phyloP scores from a whole-genome alignment of 53 echinoderm and acorn worm genomes.

The Arbacia lixula region DNA sequence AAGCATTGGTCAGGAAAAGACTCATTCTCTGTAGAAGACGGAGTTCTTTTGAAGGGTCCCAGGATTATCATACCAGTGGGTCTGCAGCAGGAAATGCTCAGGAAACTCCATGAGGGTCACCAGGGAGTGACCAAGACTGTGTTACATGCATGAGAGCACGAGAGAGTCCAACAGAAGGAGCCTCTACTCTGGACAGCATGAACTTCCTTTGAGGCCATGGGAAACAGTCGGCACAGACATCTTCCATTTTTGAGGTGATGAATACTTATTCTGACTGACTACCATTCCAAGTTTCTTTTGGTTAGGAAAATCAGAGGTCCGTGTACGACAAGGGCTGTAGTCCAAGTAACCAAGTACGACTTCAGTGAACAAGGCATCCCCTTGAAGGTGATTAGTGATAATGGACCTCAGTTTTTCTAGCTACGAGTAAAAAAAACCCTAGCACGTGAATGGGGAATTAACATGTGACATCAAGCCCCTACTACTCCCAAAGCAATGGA shows the following conservation, averaged over 20 bases:
- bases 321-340: constrained; percentile 35
- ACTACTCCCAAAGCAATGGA: constrained; percentile 59
- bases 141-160: constrained; percentile 44
- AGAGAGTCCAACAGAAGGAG: constrained; percentile 28
- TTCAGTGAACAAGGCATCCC: constrained; percentile 59
- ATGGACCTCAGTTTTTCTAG: constrained; percentile 56
- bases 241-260: constrained; percentile 3
- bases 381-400: constrained; percentile 49
- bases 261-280: constrained; percentile 37
- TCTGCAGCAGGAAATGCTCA: constrained; percentile 31
- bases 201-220: constrained; percentile 46
- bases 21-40: constrained; percentile 50
- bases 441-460: constrained; percentile 47
- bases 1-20: constrained; percentile 48
- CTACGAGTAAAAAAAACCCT: constrained; percentile 37
- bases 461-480: constrained; percentile 58
- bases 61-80: constrained; percentile 43
- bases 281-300: constrained; percentile 60
- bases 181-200: constrained; percentile 59
- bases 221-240: constrained; percentile 53
- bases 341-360: constrained; percentile 14
- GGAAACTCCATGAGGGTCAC: constrained; percentile 49
- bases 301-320: constrained; percentile 44
- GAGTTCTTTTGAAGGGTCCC: constrained; percentile 49
- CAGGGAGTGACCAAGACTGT: constrained; percentile 60